Evolutionary conservation across 2,888 invertebrate genomes (phyloP).

Genomic region (Trypoxylon attenuatum): DNA sequence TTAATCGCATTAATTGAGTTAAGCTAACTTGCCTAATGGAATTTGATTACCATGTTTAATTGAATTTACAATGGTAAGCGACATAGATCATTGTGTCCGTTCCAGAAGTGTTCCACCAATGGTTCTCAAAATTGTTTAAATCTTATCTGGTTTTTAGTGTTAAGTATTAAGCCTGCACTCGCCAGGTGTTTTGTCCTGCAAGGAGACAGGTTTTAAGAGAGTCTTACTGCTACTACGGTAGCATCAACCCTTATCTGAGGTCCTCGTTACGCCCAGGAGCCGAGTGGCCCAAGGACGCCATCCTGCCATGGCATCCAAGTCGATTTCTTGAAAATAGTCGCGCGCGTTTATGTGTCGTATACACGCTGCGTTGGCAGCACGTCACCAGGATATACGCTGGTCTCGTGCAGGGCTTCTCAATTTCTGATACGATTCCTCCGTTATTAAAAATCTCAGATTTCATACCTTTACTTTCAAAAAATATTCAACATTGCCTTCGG

Average conservation of each 20-base stretch:
- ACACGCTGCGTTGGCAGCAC: conserved; percentile 55
- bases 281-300: conserved; percentile 27
- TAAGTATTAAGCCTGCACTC: no score
- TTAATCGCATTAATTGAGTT: no score
- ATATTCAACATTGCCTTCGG: background rate
- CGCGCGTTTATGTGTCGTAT: conserved; percentile 49
- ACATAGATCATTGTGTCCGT: no score
- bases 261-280: conserved; percentile 2
- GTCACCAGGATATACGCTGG: conserved; percentile 56
- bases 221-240: background rate
- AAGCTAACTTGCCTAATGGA: no score
- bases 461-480: background rate
- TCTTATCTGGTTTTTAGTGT: no score
- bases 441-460: no score
- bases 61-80: no score
- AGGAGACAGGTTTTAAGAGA: background rate
- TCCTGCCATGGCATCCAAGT: conserved; percentile 30
- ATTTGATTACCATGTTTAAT: no score
- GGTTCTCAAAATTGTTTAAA: no score
- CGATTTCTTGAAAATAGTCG: conserved; percentile 54
- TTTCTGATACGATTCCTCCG: conserved; percentile 1
- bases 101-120: no score
- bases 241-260: conserved; percentile 33
- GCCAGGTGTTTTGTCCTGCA: no score
- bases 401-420: conserved; percentile 64